phyloP scores from a whole-genome alignment of 1,140 invertebrate species.

The Nebria ingens region DNA sequence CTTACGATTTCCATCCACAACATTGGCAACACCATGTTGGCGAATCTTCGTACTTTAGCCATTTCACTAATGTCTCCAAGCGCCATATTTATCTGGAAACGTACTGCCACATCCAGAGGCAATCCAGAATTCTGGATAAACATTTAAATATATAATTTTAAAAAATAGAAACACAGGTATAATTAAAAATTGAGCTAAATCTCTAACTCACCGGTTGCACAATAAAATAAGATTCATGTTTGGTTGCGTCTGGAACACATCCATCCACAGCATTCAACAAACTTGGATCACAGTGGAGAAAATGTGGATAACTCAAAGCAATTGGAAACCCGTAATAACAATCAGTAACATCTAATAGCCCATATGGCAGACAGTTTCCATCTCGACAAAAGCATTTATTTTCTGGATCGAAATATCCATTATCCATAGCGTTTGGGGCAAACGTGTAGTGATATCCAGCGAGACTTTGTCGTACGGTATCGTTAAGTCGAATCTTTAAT shows the following conservation, averaged over 20 bases:
- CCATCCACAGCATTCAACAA: slow-evolving; percentile 59
- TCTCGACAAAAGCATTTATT: slow-evolving; percentile 69
- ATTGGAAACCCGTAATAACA: slow-evolving; percentile 82
- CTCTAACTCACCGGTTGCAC: slow-evolving; percentile 55
- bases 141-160: not conserved
- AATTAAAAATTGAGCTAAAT: not conserved
- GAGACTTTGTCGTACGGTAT: slow-evolving; percentile 45
- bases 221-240: slow-evolving; percentile 60
- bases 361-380: slow-evolving; percentile 55
- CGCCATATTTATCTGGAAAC: slow-evolving; percentile 78
- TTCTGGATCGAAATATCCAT: slow-evolving; percentile 53
- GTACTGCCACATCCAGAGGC: slow-evolving; percentile 58
- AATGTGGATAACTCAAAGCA: slow-evolving; percentile 81
- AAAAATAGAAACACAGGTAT: not conserved
- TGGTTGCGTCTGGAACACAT: slow-evolving; percentile 48
- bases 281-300: slow-evolving; percentile 58
- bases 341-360: slow-evolving; percentile 64
- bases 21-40: slow-evolving; percentile 57
- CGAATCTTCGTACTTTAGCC: slow-evolving; percentile 48
- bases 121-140: slow-evolving; percentile 53
- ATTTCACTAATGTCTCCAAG: slow-evolving; percentile 53
- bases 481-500: slow-evolving; percentile 46
- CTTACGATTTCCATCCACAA: slow-evolving; percentile 80
- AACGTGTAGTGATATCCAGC: slow-evolving; percentile 57
- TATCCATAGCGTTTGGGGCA: slow-evolving; percentile 62